Conservation (phyloP, 2,113 vertebrate species). For the Poecilia latipinna region DNA sequence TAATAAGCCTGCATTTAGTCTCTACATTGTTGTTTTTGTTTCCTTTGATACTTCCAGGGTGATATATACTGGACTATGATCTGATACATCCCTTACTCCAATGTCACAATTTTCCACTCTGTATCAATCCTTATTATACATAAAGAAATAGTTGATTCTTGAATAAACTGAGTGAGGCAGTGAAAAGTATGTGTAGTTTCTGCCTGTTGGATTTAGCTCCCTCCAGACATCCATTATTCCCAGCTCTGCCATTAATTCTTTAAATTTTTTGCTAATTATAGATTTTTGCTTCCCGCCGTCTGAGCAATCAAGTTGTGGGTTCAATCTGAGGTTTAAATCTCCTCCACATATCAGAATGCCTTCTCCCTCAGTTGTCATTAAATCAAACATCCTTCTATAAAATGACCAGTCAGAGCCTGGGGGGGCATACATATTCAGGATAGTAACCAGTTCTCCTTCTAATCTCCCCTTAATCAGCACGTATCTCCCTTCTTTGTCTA, state of each 20-base stretch:
- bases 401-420: too few relatives aligned
- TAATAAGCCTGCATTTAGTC: background rate
- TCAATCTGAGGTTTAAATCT: background rate
- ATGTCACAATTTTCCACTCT: constrained; percentile 6
- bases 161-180: background rate
- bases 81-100: background rate
- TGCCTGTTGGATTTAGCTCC: background rate
- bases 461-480: background rate
- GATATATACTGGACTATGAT: background rate
- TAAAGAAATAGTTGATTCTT: background rate
- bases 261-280: background rate
- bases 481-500: too few relatives aligned
- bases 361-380: too few relatives aligned
- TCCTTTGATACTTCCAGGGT: background rate
- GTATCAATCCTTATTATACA: background rate
- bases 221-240: background rate
- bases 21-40: background rate
- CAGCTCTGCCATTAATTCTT: background rate
- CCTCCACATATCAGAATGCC: too few relatives aligned
- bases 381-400: too few relatives aligned
- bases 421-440: background rate
- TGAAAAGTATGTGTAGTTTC: background rate
- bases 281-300: background rate
- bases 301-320: background rate
- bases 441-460: background rate